Base-by-base conservation (phyloP, 2,888 invertebrate species). In the Vandiemenella viatica region DNA sequence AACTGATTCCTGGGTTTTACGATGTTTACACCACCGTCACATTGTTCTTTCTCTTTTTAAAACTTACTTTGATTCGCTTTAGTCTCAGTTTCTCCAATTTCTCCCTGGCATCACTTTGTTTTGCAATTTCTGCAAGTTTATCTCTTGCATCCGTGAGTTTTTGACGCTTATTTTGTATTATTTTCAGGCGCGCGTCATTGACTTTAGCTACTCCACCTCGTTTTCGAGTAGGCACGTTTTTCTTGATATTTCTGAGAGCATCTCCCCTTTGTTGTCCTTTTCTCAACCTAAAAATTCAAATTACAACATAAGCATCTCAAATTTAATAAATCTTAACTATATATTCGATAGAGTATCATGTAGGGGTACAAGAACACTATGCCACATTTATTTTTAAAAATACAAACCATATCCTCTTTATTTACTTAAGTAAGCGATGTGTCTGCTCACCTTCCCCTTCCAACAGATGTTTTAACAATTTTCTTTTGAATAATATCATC, bases 101-200 rank as follows among this genome's bases (percentile, higher is more conserved):
- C 45, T 78, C 67, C 41, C 87, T 73, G 6, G 86, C 85, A 70
- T 87, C 88, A 8, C 69, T 74, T 48, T 76, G 75, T 60, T 83
- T 81, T 0, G 84, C 83, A 57, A 82, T 77, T 65, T 83, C 79
- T 4, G 79, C 77, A 46, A 89, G 67, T 59, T 84, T 82, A 57
- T 89, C 88, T 51, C 88, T 71, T 1, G 88, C 88, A 71, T 89
- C 88, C 1, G 74, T 74, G 20, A 88, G 77, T 59, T 79, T 80
- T 43, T 73, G 76, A 44, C 86, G 74, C 61, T 85, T 85, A 60
- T 83, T 86, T 43, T 79, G 78, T 55, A 86, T 80, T 37, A 88
- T 82, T 66, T 80, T 83, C 56, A 82, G 76, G 44, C 88, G 74
- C 16, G 86, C 88, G 70, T 88, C 88, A 4, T 68, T 65, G 22